phyloP scores from a whole-genome alignment of 2,797 vertebrate species.

The Micromesistius poutassou region DNA sequence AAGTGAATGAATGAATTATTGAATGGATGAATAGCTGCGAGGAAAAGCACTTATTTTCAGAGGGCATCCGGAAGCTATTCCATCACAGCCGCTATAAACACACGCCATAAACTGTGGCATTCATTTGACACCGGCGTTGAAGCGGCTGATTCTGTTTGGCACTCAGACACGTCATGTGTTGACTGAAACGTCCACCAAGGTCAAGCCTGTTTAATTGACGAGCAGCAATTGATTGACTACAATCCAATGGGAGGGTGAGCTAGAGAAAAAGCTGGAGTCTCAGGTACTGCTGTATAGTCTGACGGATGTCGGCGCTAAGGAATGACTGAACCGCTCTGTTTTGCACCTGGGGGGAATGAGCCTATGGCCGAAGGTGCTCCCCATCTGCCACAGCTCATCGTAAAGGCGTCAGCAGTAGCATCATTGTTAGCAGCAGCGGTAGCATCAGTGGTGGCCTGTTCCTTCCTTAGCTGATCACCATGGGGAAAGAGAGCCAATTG shows the following conservation, averaged over 20 bases:
- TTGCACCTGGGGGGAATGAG: no score
- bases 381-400: no score
- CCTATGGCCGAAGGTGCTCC: no score
- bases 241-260: no score
- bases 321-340: no score
- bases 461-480: background rate
- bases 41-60: background rate
- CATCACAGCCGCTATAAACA: background rate
- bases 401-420: no score
- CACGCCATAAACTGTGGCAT: background rate
- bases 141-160: background rate
- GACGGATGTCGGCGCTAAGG: no score
- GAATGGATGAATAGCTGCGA: background rate
- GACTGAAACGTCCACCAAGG: conserved; percentile 5
- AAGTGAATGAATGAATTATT: background rate
- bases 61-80: background rate
- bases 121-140: background rate
- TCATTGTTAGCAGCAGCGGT: background rate
- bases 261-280: no score
- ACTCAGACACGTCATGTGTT: background rate
- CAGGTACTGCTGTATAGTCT: no score
- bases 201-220: background rate
- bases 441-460: background rate
- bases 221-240: background rate
- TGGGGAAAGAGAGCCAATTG: background rate